Percentiles rank a stretch among this genome's conserved stretches.
Conservation (phyloP, 2,113 vertebrate species). For the Lonchura striata region DNA sequence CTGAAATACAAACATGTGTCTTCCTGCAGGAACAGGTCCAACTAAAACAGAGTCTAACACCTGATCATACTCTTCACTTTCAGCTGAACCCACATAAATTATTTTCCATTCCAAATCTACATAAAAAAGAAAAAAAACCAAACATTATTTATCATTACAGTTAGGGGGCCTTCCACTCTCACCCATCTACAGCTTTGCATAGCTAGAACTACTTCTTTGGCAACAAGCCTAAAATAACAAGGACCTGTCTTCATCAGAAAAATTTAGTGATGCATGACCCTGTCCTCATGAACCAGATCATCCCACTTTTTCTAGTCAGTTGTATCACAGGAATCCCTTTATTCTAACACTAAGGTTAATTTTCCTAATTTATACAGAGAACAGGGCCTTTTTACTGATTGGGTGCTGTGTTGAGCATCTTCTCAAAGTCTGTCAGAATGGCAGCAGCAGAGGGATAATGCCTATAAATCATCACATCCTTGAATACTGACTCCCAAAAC, state of each 20-base stretch:
- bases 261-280: not conserved
- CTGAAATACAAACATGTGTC: constrained; percentile 87
- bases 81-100: constrained; percentile 83
- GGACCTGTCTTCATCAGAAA: not conserved
- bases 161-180: not conserved
- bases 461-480: rapidly evolving
- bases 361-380: not conserved
- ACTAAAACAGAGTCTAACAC: constrained; percentile 84
- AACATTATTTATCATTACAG: not conserved
- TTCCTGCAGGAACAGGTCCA: constrained; percentile 81
- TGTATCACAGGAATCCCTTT: not conserved
- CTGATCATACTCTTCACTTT: constrained; percentile 84
- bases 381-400: not conserved
- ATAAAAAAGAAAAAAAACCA: not conserved
- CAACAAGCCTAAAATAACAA: not conserved
- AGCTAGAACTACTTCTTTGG: not conserved
- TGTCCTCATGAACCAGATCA: not conserved
- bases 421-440: not conserved
- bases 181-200: not conserved
- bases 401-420: not conserved
- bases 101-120: constrained; percentile 85
- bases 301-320: not conserved
- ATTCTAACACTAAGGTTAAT: not conserved
- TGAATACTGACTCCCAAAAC: not conserved
- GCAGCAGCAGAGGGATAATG: not conserved